phyloP scores from a whole-genome alignment of 1,140 invertebrate species.

The Cydia fagiglandana region DNA sequence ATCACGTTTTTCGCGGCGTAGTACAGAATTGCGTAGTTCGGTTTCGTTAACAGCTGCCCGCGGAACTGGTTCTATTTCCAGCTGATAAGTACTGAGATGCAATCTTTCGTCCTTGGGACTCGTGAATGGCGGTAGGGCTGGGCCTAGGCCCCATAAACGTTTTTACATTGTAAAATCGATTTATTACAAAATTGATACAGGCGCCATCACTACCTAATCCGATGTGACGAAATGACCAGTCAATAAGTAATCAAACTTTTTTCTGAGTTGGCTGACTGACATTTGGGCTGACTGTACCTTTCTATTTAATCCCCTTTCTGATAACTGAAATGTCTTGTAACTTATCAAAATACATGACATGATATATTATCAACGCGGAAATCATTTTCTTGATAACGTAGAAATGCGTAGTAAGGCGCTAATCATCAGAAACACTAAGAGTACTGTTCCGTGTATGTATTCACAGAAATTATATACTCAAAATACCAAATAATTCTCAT shows the following conservation, averaged over 20 bases:
- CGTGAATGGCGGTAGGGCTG: conserved; percentile 46
- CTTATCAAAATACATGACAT: conserved; percentile 5
- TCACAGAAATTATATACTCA: no score
- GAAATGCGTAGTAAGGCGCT: not conserved
- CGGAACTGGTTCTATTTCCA: conserved; percentile 67
- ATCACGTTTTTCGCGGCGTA: conserved; percentile 58
- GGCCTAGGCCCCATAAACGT: not conserved
- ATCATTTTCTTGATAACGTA: not conserved
- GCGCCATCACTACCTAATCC: no score
- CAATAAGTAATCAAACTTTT: no score
- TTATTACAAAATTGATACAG: no score
- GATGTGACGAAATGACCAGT: no score
- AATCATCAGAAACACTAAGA: not conserved
- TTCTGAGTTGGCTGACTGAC: no score
- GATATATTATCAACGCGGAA: conserved; percentile 24
- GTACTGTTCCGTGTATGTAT: not conserved
- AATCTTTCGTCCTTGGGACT: conserved; percentile 55
- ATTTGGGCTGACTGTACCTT: no score
- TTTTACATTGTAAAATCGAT: no score
- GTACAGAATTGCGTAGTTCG: conserved; percentile 44
- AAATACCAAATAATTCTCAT: no score
- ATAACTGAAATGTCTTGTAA: not conserved
- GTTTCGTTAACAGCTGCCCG: conserved; percentile 64
- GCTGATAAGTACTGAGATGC: conserved; percentile 48
- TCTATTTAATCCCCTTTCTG: conserved; percentile 1